A percentile compares a stretch with the other conserved stretches of the same genome.
Evolutionary conservation across 2,113 vertebrate genomes (phyloP).

Genomic region (Osmerus eperlanus): DNA sequence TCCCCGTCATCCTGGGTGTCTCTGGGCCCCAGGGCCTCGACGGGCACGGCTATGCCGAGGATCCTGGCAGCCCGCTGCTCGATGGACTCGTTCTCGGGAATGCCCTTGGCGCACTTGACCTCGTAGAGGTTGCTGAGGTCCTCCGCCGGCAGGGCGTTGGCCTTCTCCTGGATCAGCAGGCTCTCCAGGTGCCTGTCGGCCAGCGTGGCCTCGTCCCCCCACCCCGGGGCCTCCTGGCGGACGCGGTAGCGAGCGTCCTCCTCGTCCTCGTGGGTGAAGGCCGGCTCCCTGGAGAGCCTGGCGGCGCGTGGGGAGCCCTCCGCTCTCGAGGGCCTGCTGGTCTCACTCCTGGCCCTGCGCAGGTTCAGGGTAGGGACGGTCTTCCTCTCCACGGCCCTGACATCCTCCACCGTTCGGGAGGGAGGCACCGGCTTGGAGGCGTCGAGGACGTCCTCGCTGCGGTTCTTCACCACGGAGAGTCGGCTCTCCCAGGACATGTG

Average conservation of each 20-base stretch:
- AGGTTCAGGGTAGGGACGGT: slow-evolving; percentile 30
- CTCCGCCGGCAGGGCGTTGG: slow-evolving; percentile 56
- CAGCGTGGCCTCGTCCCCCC: slow-evolving; percentile 64
- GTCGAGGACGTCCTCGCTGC: background rate
- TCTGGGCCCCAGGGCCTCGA: slow-evolving; percentile 75
- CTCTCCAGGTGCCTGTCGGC: slow-evolving; percentile 71
- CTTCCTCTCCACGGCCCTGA: slow-evolving; percentile 34
- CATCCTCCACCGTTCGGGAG: no score
- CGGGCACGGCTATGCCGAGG: slow-evolving; percentile 87
- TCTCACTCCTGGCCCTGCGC: slow-evolving; percentile 46
- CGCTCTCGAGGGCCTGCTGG: slow-evolving; percentile 37
- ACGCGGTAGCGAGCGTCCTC: slow-evolving; percentile 28
- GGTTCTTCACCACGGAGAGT: background rate
- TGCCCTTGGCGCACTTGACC: slow-evolving; percentile 71
- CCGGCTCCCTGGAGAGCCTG: slow-evolving; percentile 34
- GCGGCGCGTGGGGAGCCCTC: slow-evolving; percentile 33
- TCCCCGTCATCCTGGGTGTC: slow-evolving; percentile 4
- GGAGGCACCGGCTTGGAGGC: no score
- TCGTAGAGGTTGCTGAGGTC: slow-evolving; percentile 70
- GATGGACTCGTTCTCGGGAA: slow-evolving; percentile 86
- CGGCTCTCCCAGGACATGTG: background rate
- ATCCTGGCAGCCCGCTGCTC: slow-evolving; percentile 90
- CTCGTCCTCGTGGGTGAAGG: slow-evolving; percentile 28
- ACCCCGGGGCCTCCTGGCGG: slow-evolving; percentile 48
- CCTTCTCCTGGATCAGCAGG: slow-evolving; percentile 69